Conservation (phyloP, 1,140 invertebrate species). For the Limonius californicus region DNA sequence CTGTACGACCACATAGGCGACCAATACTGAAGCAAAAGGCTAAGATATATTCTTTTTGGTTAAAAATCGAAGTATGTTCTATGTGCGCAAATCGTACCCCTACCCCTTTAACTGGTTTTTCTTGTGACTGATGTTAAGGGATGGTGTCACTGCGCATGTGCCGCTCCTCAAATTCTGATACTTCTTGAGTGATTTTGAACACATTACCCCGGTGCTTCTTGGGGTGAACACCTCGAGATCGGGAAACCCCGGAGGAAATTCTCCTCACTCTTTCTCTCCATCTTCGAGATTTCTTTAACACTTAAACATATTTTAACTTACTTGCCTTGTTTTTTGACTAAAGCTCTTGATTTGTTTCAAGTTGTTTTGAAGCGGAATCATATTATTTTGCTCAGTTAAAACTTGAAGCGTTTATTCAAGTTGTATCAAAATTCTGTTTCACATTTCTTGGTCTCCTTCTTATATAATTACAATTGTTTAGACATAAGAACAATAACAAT, state of each 20-base stretch:
- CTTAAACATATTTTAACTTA: too few species aligned
- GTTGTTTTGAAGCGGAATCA: too few species aligned
- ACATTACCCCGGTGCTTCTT: constrained; percentile 1
- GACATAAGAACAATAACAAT: too few species aligned
- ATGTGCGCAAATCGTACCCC: constrained; percentile 36
- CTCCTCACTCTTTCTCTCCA: too few species aligned
- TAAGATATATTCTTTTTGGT: constrained; percentile 45
- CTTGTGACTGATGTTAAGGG: constrained; percentile 35
- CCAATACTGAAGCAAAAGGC: constrained; percentile 42
- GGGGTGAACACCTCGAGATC: neutral
- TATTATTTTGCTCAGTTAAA: too few species aligned
- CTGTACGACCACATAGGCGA: constrained; percentile 28
- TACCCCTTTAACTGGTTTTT: constrained; percentile 34
- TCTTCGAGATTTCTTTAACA: too few species aligned
- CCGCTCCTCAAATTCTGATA: constrained; percentile 23
- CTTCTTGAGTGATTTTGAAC: constrained; percentile 18
- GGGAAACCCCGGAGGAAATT: neutral
- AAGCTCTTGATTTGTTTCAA: too few species aligned
- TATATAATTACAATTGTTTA: too few species aligned
- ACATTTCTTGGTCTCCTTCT: too few species aligned
- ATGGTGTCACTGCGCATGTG: constrained; percentile 30
- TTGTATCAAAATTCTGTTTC: too few species aligned
- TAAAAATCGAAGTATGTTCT: constrained; percentile 45
- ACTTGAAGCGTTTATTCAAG: too few species aligned
- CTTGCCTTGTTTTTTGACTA: too few species aligned